phyloP scores from a whole-genome alignment of 2,113 vertebrate species.

The Ivindomyrus marchei region DNA sequence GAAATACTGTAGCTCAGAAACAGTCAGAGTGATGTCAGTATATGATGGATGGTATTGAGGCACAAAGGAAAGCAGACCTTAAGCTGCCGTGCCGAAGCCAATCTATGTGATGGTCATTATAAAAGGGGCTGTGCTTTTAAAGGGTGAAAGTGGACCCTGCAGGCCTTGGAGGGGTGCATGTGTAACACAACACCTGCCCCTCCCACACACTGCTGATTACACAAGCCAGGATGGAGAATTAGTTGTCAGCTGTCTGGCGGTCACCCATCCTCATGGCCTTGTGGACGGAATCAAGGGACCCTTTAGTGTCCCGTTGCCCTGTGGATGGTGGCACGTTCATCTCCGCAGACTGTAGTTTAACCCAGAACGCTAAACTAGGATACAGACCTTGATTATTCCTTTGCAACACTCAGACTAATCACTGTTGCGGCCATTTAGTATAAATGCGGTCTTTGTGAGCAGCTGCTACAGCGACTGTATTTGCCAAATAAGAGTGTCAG shows the following conservation, averaged over 20 bases:
- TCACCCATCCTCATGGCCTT: neutral
- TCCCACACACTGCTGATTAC: conserved; percentile 22
- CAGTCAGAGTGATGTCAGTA: neutral
- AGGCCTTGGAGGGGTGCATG: neutral
- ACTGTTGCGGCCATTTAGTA: neutral
- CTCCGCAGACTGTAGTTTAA: neutral
- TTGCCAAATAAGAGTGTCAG: neutral
- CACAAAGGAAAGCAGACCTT: neutral
- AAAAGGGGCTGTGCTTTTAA: neutral
- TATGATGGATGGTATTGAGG: neutral
- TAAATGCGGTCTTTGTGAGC: neutral
- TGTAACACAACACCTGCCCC: neutral
- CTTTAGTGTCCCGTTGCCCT: neutral
- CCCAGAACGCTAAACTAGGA: too few species aligned
- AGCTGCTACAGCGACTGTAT: neutral
- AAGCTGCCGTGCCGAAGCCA: neutral
- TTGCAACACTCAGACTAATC: neutral
- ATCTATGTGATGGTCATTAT: neutral
- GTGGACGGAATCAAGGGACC: neutral
- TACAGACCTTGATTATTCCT: neutral
- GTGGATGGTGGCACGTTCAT: too few species aligned
- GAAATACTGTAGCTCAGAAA: neutral
- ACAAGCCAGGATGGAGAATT: conserved; percentile 20
- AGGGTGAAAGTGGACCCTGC: neutral
- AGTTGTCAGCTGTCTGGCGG: conserved; percentile 37